phyloP scores from a whole-genome alignment of 2,797 vertebrate genomes.

The Schizothorax lantsangensis region DNA sequence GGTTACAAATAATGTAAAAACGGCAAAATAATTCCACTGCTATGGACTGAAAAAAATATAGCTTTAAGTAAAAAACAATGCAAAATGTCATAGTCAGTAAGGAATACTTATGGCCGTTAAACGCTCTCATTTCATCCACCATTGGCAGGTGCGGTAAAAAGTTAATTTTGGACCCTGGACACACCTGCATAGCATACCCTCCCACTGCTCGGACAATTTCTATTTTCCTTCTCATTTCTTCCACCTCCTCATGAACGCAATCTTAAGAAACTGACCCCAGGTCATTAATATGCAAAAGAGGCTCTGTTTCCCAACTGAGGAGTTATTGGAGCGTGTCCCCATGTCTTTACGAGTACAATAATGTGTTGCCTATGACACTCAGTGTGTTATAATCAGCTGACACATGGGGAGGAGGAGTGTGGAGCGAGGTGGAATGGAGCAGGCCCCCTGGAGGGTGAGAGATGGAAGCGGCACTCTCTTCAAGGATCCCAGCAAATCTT shows the following conservation, averaged over 20 bases:
- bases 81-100: conserved; percentile 3
- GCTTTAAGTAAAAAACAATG: not conserved
- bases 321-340: conserved; percentile 75
- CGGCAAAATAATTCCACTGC: not conserved
- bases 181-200: conserved; percentile 14
- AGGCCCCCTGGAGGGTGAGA: conserved; percentile 61
- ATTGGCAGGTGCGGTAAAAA: not conserved
- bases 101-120: not conserved
- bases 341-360: conserved; percentile 63
- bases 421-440: conserved; percentile 50
- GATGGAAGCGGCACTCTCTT: conserved; percentile 34
- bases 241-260: conserved; percentile 54
- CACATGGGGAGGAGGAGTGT: conserved; percentile 45
- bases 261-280: conserved; percentile 62
- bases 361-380: conserved; percentile 72
- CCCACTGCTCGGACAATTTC: conserved; percentile 34
- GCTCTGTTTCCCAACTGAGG: conserved; percentile 63
- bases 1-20: not conserved
- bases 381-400: conserved; percentile 71
- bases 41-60: not conserved
- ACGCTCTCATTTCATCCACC: not conserved
- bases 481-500: conserved; percentile 39
- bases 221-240: conserved; percentile 65
- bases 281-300: conserved; percentile 69
- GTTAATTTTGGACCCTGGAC: conserved; percentile 8